A percentile compares a stretch with the other conserved stretches of the same genome.
These are phyloP conservation scores for Mythimna lalbum DNA, from an alignment of 2,888 invertebrate genomes.

Conservation along the genomic window DNA sequence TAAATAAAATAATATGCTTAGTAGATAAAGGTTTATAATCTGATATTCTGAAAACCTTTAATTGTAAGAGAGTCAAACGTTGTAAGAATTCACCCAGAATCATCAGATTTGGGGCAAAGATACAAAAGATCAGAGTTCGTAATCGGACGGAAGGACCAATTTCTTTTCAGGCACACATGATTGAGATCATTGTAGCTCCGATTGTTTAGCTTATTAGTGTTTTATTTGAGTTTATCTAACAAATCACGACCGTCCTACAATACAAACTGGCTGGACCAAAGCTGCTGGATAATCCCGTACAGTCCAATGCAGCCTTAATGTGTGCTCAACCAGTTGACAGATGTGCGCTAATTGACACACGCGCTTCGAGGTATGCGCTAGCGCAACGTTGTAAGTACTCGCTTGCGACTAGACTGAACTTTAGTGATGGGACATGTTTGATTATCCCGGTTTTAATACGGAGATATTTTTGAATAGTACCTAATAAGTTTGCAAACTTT, in stretches of 20 bases:
- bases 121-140: too few relatives aligned
- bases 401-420: background rate
- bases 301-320: conserved; percentile 30
- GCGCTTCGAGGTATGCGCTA: conserved; percentile 25
- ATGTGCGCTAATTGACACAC: conserved; percentile 61
- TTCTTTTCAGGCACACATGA: background rate
- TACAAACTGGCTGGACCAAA: conserved; percentile 9
- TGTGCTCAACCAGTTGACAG: conserved; percentile 57
- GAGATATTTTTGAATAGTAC: background rate
- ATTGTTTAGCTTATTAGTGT: background rate
- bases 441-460: background rate
- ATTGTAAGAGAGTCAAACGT: background rate
- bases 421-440: conserved; percentile 45
- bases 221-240: background rate
- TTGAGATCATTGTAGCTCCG: background rate
- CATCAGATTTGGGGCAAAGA: too few relatives aligned
- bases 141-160: background rate
- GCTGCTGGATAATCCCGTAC: conserved; percentile 29
- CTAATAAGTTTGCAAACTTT: too few relatives aligned
- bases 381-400: conserved; percentile 12
- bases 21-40: too few relatives aligned
- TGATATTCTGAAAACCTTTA: background rate
- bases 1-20: too few relatives aligned
- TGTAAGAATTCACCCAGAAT: background rate
- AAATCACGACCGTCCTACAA: conserved; percentile 4